These are phyloP conservation scores for Siphamia tubifer DNA, from an alignment of 2,113 vertebrate genomes.

Conservation along the genomic window DNA sequence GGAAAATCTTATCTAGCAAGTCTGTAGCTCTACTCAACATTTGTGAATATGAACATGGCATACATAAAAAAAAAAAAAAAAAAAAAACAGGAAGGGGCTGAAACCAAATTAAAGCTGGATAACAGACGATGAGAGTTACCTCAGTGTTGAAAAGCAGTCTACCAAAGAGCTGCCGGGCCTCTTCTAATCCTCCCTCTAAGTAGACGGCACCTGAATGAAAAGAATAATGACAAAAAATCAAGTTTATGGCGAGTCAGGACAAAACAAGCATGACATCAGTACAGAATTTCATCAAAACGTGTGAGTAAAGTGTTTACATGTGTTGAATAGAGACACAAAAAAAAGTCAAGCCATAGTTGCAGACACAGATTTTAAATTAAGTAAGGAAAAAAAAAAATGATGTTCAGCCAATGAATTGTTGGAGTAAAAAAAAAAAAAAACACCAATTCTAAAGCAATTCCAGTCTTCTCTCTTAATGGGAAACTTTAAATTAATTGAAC, in stretches of 20 bases:
- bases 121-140: constrained; percentile 73
- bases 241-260: background rate
- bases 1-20: background rate
- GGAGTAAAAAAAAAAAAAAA: constrained; percentile 4
- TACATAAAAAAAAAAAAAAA: background rate
- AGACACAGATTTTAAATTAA: no score
- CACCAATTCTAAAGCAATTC: constrained; percentile 46
- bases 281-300: background rate
- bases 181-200: constrained; percentile 92
- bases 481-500: constrained; percentile 69
- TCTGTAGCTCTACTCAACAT: background rate
- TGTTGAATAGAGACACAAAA: background rate
- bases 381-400: constrained; percentile 1
- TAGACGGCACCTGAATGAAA: constrained; percentile 91
- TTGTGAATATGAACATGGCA: background rate
- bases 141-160: constrained; percentile 91
- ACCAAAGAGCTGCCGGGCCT: constrained; percentile 93
- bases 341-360: no score
- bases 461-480: constrained; percentile 57
- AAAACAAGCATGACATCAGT: background rate
- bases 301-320: background rate
- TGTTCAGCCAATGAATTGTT: background rate
- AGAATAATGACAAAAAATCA: background rate
- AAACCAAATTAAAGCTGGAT: background rate
- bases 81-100: background rate